Base-by-base conservation (phyloP, 2,797 vertebrate species). In the Scleropages formosus region DNA sequence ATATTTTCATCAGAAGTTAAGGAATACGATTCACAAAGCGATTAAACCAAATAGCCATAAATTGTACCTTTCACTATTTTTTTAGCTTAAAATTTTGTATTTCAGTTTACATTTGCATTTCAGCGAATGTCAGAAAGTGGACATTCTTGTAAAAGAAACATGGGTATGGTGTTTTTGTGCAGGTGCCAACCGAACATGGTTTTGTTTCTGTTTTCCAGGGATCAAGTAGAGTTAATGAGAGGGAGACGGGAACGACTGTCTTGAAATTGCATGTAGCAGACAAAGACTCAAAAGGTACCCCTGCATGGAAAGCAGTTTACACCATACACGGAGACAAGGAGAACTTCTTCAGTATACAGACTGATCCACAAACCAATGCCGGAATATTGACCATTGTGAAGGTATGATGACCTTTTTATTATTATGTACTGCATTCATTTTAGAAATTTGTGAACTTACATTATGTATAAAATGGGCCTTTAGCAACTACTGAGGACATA, bases 301-400 rank as follows among this genome's bases (percentile, higher is more conserved):
- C 51, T 0, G 89, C 87, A 1, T 93, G 92, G 91, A 90, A 31
- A 59, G 90, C 82, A 0, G 82, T 80, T 73, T 93, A 81, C 74
- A 26, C 31, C 12, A 86, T 93, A 53, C 69, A 85, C 0, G 89
- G 84, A 77, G 86, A 92, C 64, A 4, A 73, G 4, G 49, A 82
- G 0, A 77, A 85, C 0, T 79, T 87, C 78, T 93, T 88, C 72
- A 77, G 58, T 59, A 88, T 93, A 39, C 11, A 11, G 4, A 92
- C 90, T 0, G 87, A 93, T 68, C 81, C 81, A 0, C 24, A 79
- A 24, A 91, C 91, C 15, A 93, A 93, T 2, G 87, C 93, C 1
- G 92, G 92, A 47, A 63, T 91, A 8, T 69, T 93, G 46, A 84
- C 63, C 39, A 80, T 92, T n/a, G 4, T 85, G n/a, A 92, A 91